phyloP scores from a whole-genome alignment of 1,140 invertebrate genomes.

The Brachystomella parvula region DNA sequence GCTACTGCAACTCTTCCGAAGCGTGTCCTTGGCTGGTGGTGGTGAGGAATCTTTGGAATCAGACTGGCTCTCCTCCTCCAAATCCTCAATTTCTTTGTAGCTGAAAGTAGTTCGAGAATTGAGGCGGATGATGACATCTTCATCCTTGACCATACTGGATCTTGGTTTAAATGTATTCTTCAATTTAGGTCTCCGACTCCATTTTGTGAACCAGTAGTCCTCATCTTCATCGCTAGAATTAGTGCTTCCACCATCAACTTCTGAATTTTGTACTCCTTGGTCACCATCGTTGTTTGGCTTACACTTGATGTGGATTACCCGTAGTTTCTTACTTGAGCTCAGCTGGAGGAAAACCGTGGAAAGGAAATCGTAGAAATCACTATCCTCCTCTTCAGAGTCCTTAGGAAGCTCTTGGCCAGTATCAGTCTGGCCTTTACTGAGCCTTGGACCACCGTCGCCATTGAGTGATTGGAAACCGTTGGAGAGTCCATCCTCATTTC shows the following conservation, averaged over 20 bases:
- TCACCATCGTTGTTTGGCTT: conserved; percentile 6
- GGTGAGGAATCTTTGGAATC: neutral
- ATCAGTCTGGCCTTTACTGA: neutral
- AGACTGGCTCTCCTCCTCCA: neutral
- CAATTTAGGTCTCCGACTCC: conserved; percentile 31
- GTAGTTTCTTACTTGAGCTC: conserved; percentile 26
- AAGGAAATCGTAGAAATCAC: conserved; percentile 11
- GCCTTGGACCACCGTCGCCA: neutral
- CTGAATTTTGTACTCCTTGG: neutral
- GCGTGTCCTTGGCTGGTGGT: no score
- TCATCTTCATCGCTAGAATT: conserved; percentile 17
- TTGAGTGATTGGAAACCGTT: neutral
- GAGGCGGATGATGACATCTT: neutral
- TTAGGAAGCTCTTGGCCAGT: neutral
- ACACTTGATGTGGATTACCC: conserved; percentile 30
- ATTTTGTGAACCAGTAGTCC: conserved; percentile 37
- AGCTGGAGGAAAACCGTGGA: conserved; percentile 30
- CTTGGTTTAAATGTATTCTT: conserved; percentile 25
- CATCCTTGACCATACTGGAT: neutral
- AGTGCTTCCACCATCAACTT: neutral
- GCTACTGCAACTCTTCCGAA: neutral
- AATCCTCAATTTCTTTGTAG: neutral
- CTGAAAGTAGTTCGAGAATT: conserved; percentile 3
- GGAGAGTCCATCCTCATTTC: neutral
- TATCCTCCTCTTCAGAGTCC: neutral